A percentile compares a stretch with the other conserved stretches of the same genome.
Evolutionary conservation across 2,888 invertebrate species (phyloP).

Genomic region (Halictus ligatus): DNA sequence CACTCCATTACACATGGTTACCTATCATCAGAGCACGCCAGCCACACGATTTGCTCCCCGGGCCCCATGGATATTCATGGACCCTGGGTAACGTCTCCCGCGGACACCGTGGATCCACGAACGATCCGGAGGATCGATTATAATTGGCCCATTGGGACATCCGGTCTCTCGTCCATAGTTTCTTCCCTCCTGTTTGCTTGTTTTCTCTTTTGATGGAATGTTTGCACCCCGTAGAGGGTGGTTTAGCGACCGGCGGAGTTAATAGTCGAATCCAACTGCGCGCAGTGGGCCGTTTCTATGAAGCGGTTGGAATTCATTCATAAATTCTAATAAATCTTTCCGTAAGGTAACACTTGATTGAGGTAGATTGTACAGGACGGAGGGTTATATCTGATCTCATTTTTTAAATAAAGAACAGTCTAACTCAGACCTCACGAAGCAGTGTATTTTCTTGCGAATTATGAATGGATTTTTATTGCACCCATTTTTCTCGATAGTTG

Average conservation of each 20-base stretch:
- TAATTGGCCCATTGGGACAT: constrained; percentile 50
- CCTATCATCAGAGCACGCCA: constrained; percentile 81
- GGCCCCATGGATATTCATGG: constrained; percentile 77
- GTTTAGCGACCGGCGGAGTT: not conserved
- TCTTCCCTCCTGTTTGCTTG: not conserved
- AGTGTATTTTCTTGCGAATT: too few species aligned
- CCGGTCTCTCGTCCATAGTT: not conserved
- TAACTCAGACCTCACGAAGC: too few species aligned
- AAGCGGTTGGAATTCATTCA: not conserved
- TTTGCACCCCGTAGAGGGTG: constrained; percentile 12
- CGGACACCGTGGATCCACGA: constrained; percentile 44
- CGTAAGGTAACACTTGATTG: too few species aligned
- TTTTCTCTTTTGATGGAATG: not conserved
- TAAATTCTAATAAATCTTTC: not conserved
- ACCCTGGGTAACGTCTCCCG: constrained; percentile 69
- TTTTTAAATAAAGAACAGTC: not conserved
- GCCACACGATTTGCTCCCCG: constrained; percentile 74
- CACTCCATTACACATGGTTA: constrained; percentile 83
- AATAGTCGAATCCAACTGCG: not conserved
- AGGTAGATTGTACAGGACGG: not conserved
- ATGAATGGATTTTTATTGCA: too few species aligned
- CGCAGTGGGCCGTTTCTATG: not conserved
- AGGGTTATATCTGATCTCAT: not conserved
- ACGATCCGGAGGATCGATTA: constrained; percentile 63
- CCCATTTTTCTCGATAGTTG: too few species aligned